Percentiles rank a stretch among this genome's conserved stretches.
Evolutionary conservation across 2,888 invertebrate species (phyloP).

Genomic region (Patella depressa): DNA sequence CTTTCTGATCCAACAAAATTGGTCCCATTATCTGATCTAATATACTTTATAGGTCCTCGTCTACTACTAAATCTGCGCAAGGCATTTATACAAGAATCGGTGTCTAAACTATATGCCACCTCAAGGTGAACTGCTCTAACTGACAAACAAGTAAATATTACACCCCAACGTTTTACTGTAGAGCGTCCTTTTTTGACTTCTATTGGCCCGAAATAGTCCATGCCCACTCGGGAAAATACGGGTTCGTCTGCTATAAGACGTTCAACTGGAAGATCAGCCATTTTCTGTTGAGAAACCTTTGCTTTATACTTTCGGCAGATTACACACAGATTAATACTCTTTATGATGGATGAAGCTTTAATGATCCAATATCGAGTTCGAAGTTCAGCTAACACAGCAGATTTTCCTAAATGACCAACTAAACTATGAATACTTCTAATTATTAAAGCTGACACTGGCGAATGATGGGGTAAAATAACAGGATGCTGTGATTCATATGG

Average conservation of each 20-base stretch:
- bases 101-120: conserved; percentile 24
- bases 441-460: conserved; percentile 13
- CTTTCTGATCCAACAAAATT: conserved; percentile 34
- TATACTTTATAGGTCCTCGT: conserved; percentile 18
- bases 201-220: no score
- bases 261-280: no score
- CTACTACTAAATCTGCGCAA: conserved; percentile 25
- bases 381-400: background rate
- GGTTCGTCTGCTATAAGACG: no score
- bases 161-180: conserved; percentile 35
- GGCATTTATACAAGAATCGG: conserved; percentile 28
- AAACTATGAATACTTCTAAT: conserved; percentile 14
- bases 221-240: no score
- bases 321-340: no score
- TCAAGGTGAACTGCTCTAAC: conserved; percentile 33
- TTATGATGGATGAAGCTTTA: no score
- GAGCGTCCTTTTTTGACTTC: no score
- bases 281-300: no score
- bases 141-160: conserved; percentile 34
- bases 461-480: conserved; percentile 14
- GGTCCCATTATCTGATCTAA: conserved; percentile 32
- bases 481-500: conserved; percentile 13
- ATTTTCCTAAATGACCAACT: conserved; percentile 12
- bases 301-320: no score
- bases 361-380: no score